Conservation (phyloP, 1,140 invertebrate species). For the Hormaphis cornu region DNA sequence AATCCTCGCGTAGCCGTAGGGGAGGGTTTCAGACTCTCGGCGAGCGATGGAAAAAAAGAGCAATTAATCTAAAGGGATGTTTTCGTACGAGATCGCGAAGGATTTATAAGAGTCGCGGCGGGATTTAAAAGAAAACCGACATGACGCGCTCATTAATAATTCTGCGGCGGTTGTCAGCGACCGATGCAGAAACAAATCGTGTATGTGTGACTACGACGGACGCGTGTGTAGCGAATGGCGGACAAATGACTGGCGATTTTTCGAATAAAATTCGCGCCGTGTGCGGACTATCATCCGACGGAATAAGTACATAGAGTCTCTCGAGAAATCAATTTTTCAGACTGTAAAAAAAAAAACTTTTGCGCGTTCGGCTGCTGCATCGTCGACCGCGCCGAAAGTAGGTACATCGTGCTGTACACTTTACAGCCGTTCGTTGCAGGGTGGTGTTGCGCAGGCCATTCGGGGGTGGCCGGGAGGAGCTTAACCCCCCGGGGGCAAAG, state of each 20-base stretch:
- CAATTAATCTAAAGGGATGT: slow-evolving; percentile 29
- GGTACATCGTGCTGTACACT: too few relatives aligned
- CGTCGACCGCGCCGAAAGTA: too few relatives aligned
- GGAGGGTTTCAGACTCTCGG: too few relatives aligned
- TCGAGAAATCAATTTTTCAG: slow-evolving; percentile 10
- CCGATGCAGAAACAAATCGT: background rate
- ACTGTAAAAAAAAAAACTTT: background rate
- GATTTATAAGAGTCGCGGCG: slow-evolving; percentile 1
- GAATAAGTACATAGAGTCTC: too few relatives aligned
- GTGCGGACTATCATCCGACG: too few relatives aligned
- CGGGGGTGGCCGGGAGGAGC: too few relatives aligned
- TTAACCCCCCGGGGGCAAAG: too few relatives aligned
- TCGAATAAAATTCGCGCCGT: background rate
- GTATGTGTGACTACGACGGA: too few relatives aligned
- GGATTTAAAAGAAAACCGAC: slow-evolving; percentile 31
- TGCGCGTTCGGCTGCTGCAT: background rate
- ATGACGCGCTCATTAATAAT: slow-evolving; percentile 31
- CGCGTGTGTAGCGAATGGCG: slow-evolving; percentile 27
- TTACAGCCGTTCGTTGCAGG: too few relatives aligned
- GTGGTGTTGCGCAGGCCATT: too few relatives aligned
- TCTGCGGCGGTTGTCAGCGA: slow-evolving; percentile 17
- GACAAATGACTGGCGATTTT: slow-evolving; percentile 28
- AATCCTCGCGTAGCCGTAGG: background rate
- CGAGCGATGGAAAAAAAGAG: slow-evolving; percentile 13
- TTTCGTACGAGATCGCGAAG: slow-evolving; percentile 15